Conservation (phyloP, 1,140 invertebrate species). For the Megalopta genalis region DNA sequence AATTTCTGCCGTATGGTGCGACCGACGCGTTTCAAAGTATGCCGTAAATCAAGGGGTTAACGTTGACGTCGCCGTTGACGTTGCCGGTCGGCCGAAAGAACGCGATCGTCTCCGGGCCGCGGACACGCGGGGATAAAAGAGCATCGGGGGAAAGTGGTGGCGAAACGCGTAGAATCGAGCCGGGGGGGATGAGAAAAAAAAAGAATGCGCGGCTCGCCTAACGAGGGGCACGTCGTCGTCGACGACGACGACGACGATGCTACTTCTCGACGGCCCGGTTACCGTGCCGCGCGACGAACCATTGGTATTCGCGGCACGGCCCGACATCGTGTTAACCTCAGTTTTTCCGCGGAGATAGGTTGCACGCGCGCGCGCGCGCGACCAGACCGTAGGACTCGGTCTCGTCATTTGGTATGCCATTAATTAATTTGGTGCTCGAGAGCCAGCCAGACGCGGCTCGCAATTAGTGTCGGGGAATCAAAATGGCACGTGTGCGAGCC, state of each 20-base stretch:
- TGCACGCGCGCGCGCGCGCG: neutral
- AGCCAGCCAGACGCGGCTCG: constrained; percentile 30
- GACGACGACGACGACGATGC: too few relatives aligned
- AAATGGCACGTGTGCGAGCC: neutral
- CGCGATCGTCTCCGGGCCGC: too few relatives aligned
- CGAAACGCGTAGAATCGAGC: too few relatives aligned
- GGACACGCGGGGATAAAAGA: too few relatives aligned
- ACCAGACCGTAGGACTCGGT: neutral
- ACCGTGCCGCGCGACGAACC: constrained; percentile 4
- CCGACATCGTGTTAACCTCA: constrained; percentile 30
- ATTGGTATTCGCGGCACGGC: constrained; percentile 44
- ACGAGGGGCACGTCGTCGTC: constrained; percentile 21
- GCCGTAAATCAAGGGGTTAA: too few relatives aligned
- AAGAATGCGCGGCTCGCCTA: constrained; percentile 5
- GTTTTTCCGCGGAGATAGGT: constrained; percentile 13
- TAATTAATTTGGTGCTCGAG: constrained; percentile 46
- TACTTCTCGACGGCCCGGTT: neutral
- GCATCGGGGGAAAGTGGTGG: too few relatives aligned
- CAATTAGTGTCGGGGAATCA: constrained; percentile 43
- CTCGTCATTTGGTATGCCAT: constrained; percentile 52
- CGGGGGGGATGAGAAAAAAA: neutral
- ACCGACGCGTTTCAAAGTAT: too few relatives aligned
- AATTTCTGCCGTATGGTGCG: too few relatives aligned
- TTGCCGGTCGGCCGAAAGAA: too few relatives aligned
- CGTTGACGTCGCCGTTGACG: too few relatives aligned